Percentiles rank a stretch among this genome's conserved stretches.
Evolutionary conservation across 2,888 invertebrate species (phyloP).

Genomic region (Agrotis segetum): DNA sequence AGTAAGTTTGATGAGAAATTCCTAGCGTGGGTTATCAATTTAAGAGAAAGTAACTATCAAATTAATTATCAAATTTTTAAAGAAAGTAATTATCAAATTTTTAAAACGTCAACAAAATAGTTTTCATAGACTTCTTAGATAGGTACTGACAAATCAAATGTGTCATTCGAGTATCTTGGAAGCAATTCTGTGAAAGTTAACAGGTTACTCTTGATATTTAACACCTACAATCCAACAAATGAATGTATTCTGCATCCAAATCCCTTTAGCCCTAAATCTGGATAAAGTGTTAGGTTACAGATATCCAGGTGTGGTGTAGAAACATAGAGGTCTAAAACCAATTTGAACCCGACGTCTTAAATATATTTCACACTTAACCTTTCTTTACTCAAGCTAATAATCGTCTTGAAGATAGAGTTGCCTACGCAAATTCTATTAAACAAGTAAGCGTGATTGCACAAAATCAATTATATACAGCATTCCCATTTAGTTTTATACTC

Average conservation of each 20-base stretch:
- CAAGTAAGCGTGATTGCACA: constrained; percentile 66
- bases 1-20: no score
- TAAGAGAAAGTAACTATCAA: no score
- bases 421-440: constrained; percentile 61
- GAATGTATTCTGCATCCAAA: neutral
- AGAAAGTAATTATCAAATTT: no score
- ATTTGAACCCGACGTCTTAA: constrained; percentile 46
- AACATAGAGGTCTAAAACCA: constrained; percentile 27
- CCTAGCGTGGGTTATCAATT: no score
- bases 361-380: constrained; percentile 35
- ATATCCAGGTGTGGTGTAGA: constrained; percentile 8
- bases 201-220: neutral
- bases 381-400: constrained; percentile 53
- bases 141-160: no score
- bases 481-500: constrained; percentile 50
- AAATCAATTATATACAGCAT: constrained; percentile 60
- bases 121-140: no score
- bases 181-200: neutral
- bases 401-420: constrained; percentile 58
- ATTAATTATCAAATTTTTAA: no score
- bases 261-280: neutral
- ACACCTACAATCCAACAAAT: no score
- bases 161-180: neutral
- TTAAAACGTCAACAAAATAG: no score
- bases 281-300: neutral